A percentile compares a stretch with the other conserved stretches of the same genome.
Evolutionary conservation across 2,888 invertebrate species (phyloP).

Genomic region (Linhomoeus sp.): DNA sequence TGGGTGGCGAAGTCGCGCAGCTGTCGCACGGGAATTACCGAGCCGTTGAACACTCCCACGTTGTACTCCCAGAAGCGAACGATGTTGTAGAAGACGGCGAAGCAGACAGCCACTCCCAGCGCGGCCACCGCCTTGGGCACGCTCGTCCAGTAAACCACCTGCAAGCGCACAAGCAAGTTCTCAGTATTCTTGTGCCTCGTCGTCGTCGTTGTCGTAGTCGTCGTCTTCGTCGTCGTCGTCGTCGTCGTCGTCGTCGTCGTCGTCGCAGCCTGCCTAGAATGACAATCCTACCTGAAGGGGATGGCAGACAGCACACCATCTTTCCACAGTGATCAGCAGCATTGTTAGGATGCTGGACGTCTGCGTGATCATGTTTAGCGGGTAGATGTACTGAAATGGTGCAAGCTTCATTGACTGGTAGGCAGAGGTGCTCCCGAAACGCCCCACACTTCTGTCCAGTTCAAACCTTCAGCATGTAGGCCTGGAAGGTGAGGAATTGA

Average conservation of each 20-base stretch:
- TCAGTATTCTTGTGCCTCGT: too few species aligned
- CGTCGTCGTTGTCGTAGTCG: too few species aligned
- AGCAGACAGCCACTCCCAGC: slow-evolving; percentile 14
- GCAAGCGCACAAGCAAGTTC: too few species aligned
- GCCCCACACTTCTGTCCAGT: too few species aligned
- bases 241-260: too few species aligned
- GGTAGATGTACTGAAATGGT: slow-evolving; percentile 19
- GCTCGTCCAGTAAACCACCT: slow-evolving; percentile 22
- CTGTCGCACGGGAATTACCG: slow-evolving; percentile 5
- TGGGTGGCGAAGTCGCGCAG: slow-evolving; percentile 9
- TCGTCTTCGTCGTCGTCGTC: too few species aligned
- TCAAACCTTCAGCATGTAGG: too few species aligned
- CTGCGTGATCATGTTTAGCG: slow-evolving; percentile 21
- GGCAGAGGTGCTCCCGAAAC: too few species aligned
- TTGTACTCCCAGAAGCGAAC: slow-evolving; percentile 21
- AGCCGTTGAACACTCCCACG: background rate
- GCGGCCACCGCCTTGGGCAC: slow-evolving; percentile 17
- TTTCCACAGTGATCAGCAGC: slow-evolving; percentile 21
- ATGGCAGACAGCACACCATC: slow-evolving; percentile 22
- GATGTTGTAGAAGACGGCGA: slow-evolving; percentile 18
- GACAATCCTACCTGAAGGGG: slow-evolving; percentile 13
- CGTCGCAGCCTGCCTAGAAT: too few species aligned
- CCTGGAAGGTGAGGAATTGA: too few species aligned
- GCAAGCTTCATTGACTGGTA: too few species aligned
- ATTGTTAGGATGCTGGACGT: slow-evolving; percentile 20